phyloP scores from a whole-genome alignment of 2,113 vertebrate species.

The Carassius gibelio region DNA sequence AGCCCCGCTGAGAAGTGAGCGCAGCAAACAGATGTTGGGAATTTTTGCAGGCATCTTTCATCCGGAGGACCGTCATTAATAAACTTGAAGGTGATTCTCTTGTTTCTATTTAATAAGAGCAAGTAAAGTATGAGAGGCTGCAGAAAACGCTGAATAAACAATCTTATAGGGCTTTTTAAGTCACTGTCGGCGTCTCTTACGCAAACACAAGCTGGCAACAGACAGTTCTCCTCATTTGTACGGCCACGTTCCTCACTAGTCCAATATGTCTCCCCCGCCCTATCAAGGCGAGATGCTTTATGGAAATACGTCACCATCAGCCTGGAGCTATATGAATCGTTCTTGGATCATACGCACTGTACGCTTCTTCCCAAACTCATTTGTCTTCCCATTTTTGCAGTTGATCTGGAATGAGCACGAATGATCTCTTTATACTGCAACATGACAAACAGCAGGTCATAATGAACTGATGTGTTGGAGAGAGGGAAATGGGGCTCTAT shows the following conservation, averaged over 20 bases:
- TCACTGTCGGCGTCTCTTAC: constrained; percentile 53
- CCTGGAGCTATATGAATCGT: constrained; percentile 53
- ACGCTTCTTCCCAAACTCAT: constrained; percentile 7
- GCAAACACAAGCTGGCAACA: constrained; percentile 52
- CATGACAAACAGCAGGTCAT: constrained; percentile 38
- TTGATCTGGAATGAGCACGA: constrained; percentile 43
- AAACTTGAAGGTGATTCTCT: constrained; percentile 99
- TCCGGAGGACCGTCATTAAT: constrained; percentile 96
- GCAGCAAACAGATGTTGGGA: constrained; percentile 99
- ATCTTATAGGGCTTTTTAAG: constrained; percentile 71
- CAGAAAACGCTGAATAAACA: constrained; percentile 85
- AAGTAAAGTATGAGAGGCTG: constrained; percentile 83
- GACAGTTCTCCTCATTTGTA: constrained; percentile 45
- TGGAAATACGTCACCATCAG: constrained; percentile 46
- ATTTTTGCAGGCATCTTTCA: constrained; percentile 98
- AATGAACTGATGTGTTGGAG: constrained; percentile 27
- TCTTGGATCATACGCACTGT: constrained; percentile 30
- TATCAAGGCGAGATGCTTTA: constrained; percentile 51
- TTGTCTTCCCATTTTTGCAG: constrained; percentile 35
- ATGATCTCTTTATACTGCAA: constrained; percentile 46
- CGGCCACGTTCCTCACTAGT: constrained; percentile 18
- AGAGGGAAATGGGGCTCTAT: constrained; percentile 42
- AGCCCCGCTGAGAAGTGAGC: constrained; percentile 95
- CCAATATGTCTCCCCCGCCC: neutral
- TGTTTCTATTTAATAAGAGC: constrained; percentile 96